Percentiles rank a stretch among this genome's conserved stretches.
Conservation (phyloP, 2,888 invertebrate genomes). For the Iselma pallidipennis region DNA sequence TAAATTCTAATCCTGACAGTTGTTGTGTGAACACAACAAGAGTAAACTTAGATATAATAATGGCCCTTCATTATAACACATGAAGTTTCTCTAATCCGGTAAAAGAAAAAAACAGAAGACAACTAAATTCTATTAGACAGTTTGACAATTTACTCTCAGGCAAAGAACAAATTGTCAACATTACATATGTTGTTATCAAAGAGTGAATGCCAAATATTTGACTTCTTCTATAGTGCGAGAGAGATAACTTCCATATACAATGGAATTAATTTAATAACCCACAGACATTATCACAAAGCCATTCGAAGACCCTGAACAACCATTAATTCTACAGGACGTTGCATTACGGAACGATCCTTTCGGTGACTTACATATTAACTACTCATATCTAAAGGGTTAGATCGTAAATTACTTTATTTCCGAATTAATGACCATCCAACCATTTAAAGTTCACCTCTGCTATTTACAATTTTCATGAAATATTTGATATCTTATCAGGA, state of each 20-base stretch:
- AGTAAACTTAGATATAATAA: not conserved
- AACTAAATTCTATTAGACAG: not conserved
- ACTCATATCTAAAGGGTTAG: constrained; percentile 6
- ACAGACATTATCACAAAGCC: not conserved
- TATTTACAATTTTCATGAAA: not conserved
- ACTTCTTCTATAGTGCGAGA: not conserved
- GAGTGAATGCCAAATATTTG: not conserved
- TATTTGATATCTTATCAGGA: not conserved
- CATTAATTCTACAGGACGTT: not conserved
- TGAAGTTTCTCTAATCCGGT: not conserved
- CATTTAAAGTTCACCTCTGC: not conserved
- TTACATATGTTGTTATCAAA: not conserved
- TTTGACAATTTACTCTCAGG: not conserved
- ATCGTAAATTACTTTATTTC: not conserved
- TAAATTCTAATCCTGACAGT: not conserved
- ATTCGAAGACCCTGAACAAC: constrained; percentile 1
- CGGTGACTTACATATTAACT: constrained; percentile 6
- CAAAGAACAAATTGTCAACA: not conserved
- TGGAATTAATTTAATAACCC: constrained; percentile 4
- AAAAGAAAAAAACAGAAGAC: not conserved
- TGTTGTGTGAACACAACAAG: constrained; percentile 1
- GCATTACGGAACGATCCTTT: not conserved
- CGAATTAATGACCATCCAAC: not conserved
- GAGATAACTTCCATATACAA: not conserved
- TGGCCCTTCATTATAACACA: no score